Conservation (phyloP, 2,888 invertebrate genomes). For the Tineola bisselliella region DNA sequence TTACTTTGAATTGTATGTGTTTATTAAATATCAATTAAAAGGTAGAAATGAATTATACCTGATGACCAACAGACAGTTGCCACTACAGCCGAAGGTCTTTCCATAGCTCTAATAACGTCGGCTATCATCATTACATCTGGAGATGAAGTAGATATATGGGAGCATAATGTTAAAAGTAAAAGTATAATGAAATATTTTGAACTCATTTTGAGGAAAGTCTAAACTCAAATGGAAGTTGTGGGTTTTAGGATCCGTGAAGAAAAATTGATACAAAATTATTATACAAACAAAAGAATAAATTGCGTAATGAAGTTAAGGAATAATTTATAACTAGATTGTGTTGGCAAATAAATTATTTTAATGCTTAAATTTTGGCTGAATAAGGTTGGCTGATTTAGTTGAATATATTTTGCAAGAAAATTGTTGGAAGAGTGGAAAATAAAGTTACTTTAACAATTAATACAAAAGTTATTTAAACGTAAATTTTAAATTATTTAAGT, state of each 20-base stretch:
- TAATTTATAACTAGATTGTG: neutral
- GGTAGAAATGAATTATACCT: conserved; percentile 27
- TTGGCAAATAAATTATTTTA: too few species aligned
- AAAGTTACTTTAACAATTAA: too few species aligned
- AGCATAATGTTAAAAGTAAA: neutral
- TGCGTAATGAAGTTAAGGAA: neutral
- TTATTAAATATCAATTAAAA: too few species aligned
- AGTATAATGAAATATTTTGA: neutral
- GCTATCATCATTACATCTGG: conserved; percentile 28
- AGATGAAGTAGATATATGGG: neutral
- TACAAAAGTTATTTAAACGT: too few species aligned
- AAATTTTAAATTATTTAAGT: too few species aligned
- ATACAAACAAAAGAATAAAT: neutral
- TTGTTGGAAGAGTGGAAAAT: too few species aligned
- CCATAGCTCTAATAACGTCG: conserved; percentile 33
- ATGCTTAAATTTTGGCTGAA: too few species aligned
- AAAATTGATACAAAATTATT: neutral
- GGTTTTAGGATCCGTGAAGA: neutral
- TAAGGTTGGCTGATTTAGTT: too few species aligned
- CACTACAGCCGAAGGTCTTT: conserved; percentile 33
- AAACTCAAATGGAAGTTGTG: neutral
- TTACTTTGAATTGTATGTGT: too few species aligned
- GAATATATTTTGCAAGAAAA: too few species aligned
- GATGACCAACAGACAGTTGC: conserved; percentile 37
- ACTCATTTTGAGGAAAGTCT: neutral